Evolutionary conservation across 2,113 vertebrate species (phyloP), one percentile per base, ranked within the genome.

Genomic region (Scalopus aquaticus): DNA sequence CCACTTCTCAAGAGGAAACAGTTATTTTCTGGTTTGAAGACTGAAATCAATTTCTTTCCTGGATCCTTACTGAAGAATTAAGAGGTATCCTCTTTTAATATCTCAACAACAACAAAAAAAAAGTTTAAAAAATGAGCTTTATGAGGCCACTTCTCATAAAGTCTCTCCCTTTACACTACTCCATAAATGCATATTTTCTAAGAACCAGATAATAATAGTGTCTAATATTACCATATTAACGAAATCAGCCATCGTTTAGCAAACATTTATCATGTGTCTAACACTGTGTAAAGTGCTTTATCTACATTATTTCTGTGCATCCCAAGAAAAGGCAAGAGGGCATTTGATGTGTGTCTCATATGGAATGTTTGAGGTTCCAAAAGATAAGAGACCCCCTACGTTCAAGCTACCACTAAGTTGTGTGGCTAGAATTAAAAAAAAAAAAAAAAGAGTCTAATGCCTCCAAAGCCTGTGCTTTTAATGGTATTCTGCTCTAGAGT

Each of bases 121-220:
- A 46, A 64, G 37, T 73, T 92, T 84, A 62, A 35, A 77, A 85
- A 88, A n/a, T 65, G 32, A 88, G 24, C 49, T 95, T 92, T 94
- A 81, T 73, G 60, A 90, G 60, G 6, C 13, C 62, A 5, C 24
- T 88, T 72, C 82, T 88, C 37, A 64, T 78, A 90, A 85, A 67
- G 4, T 72, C 28, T 94, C 70, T 67, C 26, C 82, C 17, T 69
- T 95, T 93, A 81, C 2, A 42, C 4, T 69, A 17, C 4, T 77
- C 67, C 62, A 94, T 91, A 91, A 96, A 74, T 54, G 49, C 32
- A 39, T 91, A 70, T 91, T 94, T 88, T 56, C 87, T 93, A 70
- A 56, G 28, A 22, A 64, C 30, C 77, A 64, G 56, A 87, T 74
- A 54, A 67, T 74, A 83, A 93, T 42, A 84, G 51, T 82, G 35